A percentile compares a stretch with the other conserved stretches of the same genome.
Evolutionary conservation across 2,797 vertebrate species (phyloP).

Genomic region (Lagorchestes hirsutus): DNA sequence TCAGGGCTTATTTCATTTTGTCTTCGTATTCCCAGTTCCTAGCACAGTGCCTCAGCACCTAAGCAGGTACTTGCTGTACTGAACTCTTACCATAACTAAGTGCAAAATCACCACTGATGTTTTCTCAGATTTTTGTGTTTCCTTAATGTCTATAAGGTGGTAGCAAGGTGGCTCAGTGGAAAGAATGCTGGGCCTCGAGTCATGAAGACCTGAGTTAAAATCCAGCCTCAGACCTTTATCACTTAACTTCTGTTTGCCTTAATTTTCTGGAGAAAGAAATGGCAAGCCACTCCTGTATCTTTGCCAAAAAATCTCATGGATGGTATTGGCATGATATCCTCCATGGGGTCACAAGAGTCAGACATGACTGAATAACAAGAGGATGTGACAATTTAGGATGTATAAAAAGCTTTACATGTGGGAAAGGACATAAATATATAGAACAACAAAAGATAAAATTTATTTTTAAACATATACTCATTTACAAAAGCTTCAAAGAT

Average conservation of each 20-base stretch:
- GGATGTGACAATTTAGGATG: constrained; percentile 6
- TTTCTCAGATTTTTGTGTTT: not conserved
- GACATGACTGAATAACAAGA: not conserved
- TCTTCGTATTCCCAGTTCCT: too few relatives aligned
- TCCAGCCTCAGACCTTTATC: too few relatives aligned
- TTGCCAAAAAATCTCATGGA: not conserved
- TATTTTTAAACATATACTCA: not conserved
- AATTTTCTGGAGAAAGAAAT: too few relatives aligned
- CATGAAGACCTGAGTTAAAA: too few relatives aligned
- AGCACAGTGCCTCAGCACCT: too few relatives aligned
- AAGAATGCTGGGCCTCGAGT: too few relatives aligned
- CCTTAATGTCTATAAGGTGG: not conserved
- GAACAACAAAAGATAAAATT: constrained; percentile 38
- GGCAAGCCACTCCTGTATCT: not conserved
- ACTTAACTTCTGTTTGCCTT: too few relatives aligned
- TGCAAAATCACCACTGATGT: not conserved
- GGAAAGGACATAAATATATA: constrained; percentile 6
- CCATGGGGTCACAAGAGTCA: not conserved
- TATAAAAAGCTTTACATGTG: constrained; percentile 25
- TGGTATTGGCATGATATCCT: not conserved
- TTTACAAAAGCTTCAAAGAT: not conserved
- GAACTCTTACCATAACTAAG: not conserved
- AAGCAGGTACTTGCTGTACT: not conserved
- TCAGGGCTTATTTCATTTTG: too few relatives aligned
- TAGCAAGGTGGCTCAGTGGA: not conserved